Percentiles rank a stretch among this genome's conserved stretches.
Conservation (phyloP, 2,113 vertebrate species). For the Zootoca vivipara region DNA sequence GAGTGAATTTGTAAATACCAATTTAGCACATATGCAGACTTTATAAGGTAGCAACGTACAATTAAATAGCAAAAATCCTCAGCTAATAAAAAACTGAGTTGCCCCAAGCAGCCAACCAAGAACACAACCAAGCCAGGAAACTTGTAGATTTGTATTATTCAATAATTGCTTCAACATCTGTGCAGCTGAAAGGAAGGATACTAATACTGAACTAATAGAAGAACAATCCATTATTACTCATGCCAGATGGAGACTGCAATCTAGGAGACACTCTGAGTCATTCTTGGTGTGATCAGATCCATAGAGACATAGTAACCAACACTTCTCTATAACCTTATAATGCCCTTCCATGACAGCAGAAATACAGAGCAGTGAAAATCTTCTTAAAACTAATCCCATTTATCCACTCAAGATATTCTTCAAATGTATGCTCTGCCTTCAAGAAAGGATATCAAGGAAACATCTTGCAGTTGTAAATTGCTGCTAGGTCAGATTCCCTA, state of each 20-base stretch:
- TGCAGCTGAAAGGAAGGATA: neutral
- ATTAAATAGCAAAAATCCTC: neutral
- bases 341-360: neutral
- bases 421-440: conserved; percentile 1
- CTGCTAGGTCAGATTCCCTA: conserved; percentile 16
- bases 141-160: neutral
- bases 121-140: neutral
- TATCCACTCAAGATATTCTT: conserved; percentile 10
- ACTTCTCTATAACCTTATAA: conserved; percentile 2
- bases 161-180: neutral
- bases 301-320: neutral
- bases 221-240: neutral
- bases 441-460: conserved; percentile 7
- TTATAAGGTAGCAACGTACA: neutral
- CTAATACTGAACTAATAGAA: neutral
- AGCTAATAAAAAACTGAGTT: neutral
- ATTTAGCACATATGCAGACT: neutral
- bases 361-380: neutral
- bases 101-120: neutral
- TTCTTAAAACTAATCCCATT: conserved; percentile 22
- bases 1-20: neutral
- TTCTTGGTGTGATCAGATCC: neutral
- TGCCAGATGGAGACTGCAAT: neutral
- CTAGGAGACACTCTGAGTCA: neutral
- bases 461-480: conserved; percentile 10